A percentile compares a stretch with the other conserved stretches of the same genome.
These are phyloP conservation scores for Chrysolina oricalcia DNA, from an alignment of 2,888 invertebrate species.

Conservation along the genomic window DNA sequence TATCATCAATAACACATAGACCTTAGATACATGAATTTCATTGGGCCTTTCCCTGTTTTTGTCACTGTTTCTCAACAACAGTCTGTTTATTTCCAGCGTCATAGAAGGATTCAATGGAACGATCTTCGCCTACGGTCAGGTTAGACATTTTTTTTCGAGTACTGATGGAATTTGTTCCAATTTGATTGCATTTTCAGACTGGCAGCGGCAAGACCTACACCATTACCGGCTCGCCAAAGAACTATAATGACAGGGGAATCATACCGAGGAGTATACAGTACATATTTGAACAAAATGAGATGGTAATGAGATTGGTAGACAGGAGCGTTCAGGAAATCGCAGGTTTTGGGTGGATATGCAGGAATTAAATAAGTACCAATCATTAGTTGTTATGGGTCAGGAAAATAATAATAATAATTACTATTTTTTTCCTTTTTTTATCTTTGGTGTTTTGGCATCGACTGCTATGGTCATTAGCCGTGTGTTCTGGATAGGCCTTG, in stretches of 20 bases:
- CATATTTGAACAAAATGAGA: constrained; percentile 70
- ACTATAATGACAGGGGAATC: constrained; percentile 72
- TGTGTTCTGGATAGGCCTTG: no score
- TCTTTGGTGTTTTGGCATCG: no score
- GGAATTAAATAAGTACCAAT: no score
- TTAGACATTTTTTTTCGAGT: constrained; percentile 57
- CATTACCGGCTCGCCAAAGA: constrained; percentile 72
- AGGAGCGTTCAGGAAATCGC: not conserved
- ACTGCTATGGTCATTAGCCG: no score
- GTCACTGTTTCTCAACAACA: not conserved
- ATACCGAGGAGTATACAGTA: constrained; percentile 73
- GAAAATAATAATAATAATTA: no score
- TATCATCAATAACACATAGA: no score
- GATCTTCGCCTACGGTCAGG: constrained; percentile 75
- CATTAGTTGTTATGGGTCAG: no score
- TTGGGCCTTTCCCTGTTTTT: no score
- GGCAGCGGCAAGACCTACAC: constrained; percentile 75
- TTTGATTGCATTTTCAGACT: constrained; percentile 67
- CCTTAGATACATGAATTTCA: no score
- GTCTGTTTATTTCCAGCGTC: constrained; percentile 65
- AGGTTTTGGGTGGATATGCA: not conserved
- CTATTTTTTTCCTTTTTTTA: no score
- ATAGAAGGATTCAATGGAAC: constrained; percentile 75
- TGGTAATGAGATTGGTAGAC: constrained; percentile 58
- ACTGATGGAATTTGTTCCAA: constrained; percentile 1